Percentiles rank a stretch among this genome's conserved stretches.
These are phyloP conservation scores for Pseudotriccus pelzelni DNA, from an alignment of 2,797 vertebrate genomes.

Conservation along the genomic window DNA sequence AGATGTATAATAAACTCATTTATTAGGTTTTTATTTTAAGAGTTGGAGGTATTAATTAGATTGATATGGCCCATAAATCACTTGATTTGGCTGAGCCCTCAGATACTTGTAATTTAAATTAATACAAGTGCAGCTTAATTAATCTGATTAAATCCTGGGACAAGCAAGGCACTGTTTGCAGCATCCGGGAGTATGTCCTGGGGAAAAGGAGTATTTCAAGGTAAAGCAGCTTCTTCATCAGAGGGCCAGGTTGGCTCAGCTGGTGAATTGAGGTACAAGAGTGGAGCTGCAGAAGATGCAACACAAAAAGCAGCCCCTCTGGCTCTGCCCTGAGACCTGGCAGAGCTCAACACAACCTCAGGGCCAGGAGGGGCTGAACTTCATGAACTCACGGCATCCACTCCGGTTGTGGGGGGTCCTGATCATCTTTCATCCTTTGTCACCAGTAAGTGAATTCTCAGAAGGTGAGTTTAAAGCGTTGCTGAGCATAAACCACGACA, in stretches of 20 bases:
- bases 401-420: background rate
- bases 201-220: background rate
- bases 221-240: background rate
- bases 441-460: background rate
- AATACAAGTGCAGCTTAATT: slow-evolving; percentile 63
- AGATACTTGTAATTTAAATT: slow-evolving; percentile 65
- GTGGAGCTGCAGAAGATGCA: background rate
- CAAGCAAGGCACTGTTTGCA: background rate
- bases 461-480: background rate
- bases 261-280: background rate
- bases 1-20: slow-evolving; percentile 54
- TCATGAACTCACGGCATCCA: background rate
- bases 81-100: slow-evolving; percentile 54
- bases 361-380: background rate
- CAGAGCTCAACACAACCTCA: background rate
- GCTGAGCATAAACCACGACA: fast-evolving
- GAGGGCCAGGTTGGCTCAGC: background rate
- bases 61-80: slow-evolving; percentile 60
- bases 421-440: background rate
- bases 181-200: background rate
- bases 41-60: slow-evolving; percentile 65
- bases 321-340: background rate
- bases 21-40: slow-evolving; percentile 67
- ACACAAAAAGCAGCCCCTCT: background rate
- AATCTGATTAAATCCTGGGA: slow-evolving; percentile 58